Base-by-base conservation (phyloP, 2,888 invertebrate species). In the Parascotia fuliginaria region DNA sequence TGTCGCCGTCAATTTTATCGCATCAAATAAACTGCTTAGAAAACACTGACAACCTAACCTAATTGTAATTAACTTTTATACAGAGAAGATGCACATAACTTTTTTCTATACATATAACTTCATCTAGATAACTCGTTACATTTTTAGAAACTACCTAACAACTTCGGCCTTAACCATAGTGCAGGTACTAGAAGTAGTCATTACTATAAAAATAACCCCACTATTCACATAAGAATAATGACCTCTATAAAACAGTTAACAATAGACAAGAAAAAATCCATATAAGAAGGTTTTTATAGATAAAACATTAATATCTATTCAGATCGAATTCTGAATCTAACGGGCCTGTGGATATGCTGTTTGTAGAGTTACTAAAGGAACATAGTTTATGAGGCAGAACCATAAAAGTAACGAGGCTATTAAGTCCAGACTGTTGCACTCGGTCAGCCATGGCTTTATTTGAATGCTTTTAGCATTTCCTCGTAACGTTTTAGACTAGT, bases 341-440 rank as follows among this genome's bases (percentile, higher is more conserved):
- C 16, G 42, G 19, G 29, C 38, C 50, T 43, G 54, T 51, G 42
- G 48, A 61, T 56, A 55, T 50, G 45, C 38, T 34, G 32, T 60
- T 42, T 40, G 38, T 42, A 44, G 51, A 61, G 50, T 51, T 43
- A 58, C 51, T 43, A 51, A 65, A 55, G 56, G 66, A 67, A 43
- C 60, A 64, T 71, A 57, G 57, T 72, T 75, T 75, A 76, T 75
- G 75, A 56, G 58, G 64, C 68, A 71, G 71, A 76, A 76, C 77
- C 73, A 72, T 72, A 69, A 74, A 69, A 73, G 53, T 72, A 73
- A 79, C 67, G 77, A 49, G 65, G 60, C 66, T 65, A 69, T 76
- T 79, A 74, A 53, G 53, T 62, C 45, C 72, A 60, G 69, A 60
- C 70, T 70, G 69, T 73, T 76, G 75, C 75, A 75, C 67, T 56